phyloP scores from a whole-genome alignment of 2,797 vertebrate genomes.

The Characodon lateralis region DNA sequence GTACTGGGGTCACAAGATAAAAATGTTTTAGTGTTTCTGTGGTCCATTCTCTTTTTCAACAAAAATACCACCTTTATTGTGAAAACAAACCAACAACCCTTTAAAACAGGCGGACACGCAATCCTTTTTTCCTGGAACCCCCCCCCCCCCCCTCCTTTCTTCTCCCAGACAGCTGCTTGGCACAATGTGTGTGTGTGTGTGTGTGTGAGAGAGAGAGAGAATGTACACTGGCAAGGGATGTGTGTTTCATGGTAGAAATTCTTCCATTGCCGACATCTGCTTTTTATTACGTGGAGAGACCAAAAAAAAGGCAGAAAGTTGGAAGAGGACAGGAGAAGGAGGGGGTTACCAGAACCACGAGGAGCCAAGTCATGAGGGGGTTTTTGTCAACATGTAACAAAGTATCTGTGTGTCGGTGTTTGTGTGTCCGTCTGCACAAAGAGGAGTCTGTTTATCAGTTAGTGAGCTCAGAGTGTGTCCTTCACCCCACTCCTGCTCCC shows the following conservation, averaged over 20 bases:
- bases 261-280: slow-evolving; percentile 63
- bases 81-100: slow-evolving; percentile 42
- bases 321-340: slow-evolving; percentile 14
- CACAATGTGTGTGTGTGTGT: slow-evolving; percentile 40
- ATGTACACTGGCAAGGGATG: background rate
- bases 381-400: slow-evolving; percentile 71
- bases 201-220: background rate
- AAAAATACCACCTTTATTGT: slow-evolving; percentile 29
- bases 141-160: too few species aligned
- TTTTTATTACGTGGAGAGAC: slow-evolving; percentile 59
- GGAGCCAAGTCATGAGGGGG: slow-evolving; percentile 63
- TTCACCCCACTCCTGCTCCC: slow-evolving; percentile 35
- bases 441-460: slow-evolving; percentile 76
- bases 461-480: slow-evolving; percentile 63
- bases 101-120: slow-evolving; percentile 20
- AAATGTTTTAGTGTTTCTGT: slow-evolving; percentile 54
- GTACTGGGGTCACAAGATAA: slow-evolving; percentile 33
- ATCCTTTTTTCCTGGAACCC: slow-evolving; percentile 47
- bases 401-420: slow-evolving; percentile 35
- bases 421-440: slow-evolving; percentile 66
- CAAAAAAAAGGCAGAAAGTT: slow-evolving; percentile 14
- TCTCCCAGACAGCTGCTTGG: slow-evolving; percentile 74
- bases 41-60: slow-evolving; percentile 45
- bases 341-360: slow-evolving; percentile 52
- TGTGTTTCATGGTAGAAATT: slow-evolving; percentile 50